Conservation (phyloP, 2,113 vertebrate genomes). For the Hippocampus guttulatus region DNA sequence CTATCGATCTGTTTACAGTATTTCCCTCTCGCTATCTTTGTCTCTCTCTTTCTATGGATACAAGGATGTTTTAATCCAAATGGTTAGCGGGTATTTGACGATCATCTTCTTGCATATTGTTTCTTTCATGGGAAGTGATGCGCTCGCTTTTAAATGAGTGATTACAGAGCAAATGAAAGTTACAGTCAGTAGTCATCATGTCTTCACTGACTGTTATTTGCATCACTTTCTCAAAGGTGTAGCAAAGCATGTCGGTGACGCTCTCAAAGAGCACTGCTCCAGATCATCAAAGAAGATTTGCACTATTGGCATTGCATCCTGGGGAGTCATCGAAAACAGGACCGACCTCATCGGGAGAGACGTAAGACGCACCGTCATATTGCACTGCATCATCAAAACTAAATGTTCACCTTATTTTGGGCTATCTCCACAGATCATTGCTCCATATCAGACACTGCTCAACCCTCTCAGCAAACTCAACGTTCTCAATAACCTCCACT, state of each 20-base stretch:
- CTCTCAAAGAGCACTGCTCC: constrained; percentile 92
- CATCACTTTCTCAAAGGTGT: constrained; percentile 74
- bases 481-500: constrained; percentile 95
- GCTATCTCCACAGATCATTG: constrained; percentile 78
- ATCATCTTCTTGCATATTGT: background rate
- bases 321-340: constrained; percentile 98
- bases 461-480: constrained; percentile 97
- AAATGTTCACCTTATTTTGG: background rate
- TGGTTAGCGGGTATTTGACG: background rate
- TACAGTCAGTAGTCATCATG: background rate
- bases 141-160: background rate
- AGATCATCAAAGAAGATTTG: constrained; percentile 97
- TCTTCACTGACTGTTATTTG: background rate
- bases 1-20: too few species aligned
- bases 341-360: constrained; percentile 97
- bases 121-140: background rate
- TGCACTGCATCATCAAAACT: background rate
- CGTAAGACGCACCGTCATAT: constrained; percentile 71
- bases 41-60: too few species aligned
- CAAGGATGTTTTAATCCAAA: background rate
- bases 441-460: constrained; percentile 94
- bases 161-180: background rate
- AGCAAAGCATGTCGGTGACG: constrained; percentile 97
- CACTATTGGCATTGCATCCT: constrained; percentile 94
- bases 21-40: too few species aligned